Evolutionary conservation across 2,888 invertebrate species (phyloP).

Genomic region (Alitta virens): DNA sequence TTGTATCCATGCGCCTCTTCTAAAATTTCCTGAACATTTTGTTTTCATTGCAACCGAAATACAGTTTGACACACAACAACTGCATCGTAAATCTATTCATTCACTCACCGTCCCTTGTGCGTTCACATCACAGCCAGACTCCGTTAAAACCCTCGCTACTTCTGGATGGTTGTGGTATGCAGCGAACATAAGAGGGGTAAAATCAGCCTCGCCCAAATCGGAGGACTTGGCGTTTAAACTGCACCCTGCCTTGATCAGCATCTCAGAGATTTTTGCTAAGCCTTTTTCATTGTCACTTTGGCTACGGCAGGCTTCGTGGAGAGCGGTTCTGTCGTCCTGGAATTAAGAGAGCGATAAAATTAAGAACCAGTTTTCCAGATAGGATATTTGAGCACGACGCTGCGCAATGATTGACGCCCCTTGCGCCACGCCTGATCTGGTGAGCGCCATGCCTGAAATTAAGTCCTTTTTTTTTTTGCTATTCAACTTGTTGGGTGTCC

Average conservation of each 20-base stretch:
- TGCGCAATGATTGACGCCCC: too few species aligned
- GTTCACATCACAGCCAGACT: conserved; percentile 49
- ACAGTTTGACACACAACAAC: too few species aligned
- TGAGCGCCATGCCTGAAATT: too few species aligned
- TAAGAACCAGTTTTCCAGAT: too few species aligned
- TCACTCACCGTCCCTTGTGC: conserved; percentile 49
- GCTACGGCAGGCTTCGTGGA: conserved; percentile 54
- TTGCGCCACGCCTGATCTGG: too few species aligned
- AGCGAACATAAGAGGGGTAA: conserved; percentile 56
- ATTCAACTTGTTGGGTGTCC: too few species aligned
- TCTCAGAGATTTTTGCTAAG: conserved; percentile 42
- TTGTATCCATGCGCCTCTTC: too few species aligned
- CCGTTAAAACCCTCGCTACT: conserved; percentile 46
- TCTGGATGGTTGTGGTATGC: conserved; percentile 54
- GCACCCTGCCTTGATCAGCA: conserved; percentile 30
- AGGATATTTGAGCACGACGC: too few species aligned
- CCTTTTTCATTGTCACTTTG: conserved; percentile 41
- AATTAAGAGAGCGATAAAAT: background rate
- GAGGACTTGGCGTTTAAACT: conserved; percentile 51
- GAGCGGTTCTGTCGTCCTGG: conserved; percentile 50
- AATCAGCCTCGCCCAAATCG: conserved; percentile 54
- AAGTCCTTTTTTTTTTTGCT: too few species aligned
- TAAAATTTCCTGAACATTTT: too few species aligned
- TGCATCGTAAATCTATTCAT: too few species aligned
- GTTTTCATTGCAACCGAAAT: too few species aligned